Base-by-base conservation (phyloP, 1,140 invertebrate species). In the Drosophila sucinea region DNA sequence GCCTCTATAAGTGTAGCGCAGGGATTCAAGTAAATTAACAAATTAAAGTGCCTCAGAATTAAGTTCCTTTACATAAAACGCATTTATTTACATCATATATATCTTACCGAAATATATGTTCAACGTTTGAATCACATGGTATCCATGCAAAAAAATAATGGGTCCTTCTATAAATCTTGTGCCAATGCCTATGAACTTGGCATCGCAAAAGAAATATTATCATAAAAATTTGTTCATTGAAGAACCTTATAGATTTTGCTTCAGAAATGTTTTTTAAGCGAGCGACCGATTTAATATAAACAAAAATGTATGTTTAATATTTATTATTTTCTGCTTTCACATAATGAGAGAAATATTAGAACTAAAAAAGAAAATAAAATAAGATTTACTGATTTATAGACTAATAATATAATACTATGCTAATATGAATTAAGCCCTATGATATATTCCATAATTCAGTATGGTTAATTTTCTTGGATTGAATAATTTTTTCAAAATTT, bases 91-190 rank as follows among this genome's bases (percentile, higher is more conserved):
- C 4, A 57, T 17, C 0, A 1, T 1, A 30, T 3, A 30, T 30
- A 38, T 38, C 35, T n/a, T 3, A 1, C 0, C 17, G 17, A 17
- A 17, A 4, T 3, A 11, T 38, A 38, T 60, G 23, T 38, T 55
- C 33, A 35, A 10, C 35, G 11, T 55, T 17, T 5, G 10, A 40
- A 25, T 25, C 56, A 64, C 69, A 81, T 81, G 79, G 74, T 56
- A 82, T 78, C 70, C 74, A 82, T 82, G 67, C 73, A 77, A 71
- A 67, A 35, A 8, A 10, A 38, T 0, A 17, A 17, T 17, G 17
- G 17, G 17, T 17, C 17, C 17, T 17, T 17, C 17, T 17, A 17
- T 17, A 17, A 17, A 17, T 17, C 17, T 17, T 17, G 17, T 17
- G 17, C 17, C 17, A 17, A 17, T 17, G 17, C 30, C 30, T 30